Percentiles rank a stretch among this genome's conserved stretches.
Conservation (phyloP, 2,797 vertebrate species). For the Lates japonicus region DNA sequence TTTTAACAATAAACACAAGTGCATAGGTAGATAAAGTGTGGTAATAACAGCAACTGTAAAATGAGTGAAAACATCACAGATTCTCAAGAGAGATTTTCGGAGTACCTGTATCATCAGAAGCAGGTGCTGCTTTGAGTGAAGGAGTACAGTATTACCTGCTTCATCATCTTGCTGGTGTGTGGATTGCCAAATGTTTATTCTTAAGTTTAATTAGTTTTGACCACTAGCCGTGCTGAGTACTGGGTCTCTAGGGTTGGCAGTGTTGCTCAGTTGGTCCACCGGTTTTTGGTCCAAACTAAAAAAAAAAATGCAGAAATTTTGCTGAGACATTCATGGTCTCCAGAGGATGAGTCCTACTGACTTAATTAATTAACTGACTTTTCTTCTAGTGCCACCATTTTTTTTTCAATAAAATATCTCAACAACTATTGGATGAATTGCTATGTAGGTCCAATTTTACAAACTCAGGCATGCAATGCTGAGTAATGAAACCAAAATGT, state of each 20-base stretch:
- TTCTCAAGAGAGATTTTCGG: background rate
- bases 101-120: background rate
- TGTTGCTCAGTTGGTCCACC: background rate
- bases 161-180: background rate
- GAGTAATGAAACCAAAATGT: no score
- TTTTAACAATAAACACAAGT: slow-evolving; percentile 21
- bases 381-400: no score
- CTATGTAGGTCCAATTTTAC: no score
- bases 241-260: background rate
- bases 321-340: background rate
- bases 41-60: slow-evolving; percentile 10
- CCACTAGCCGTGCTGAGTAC: background rate
- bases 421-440: no score
- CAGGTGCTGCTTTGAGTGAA: slow-evolving; percentile 17
- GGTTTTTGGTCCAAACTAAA: background rate
- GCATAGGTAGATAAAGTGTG: slow-evolving; percentile 24
- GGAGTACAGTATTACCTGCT: background rate
- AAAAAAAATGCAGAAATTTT: background rate
- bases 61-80: background rate
- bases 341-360: background rate
- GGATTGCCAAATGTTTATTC: background rate
- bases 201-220: background rate
- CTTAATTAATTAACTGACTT: no score
- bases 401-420: background rate
- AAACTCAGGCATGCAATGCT: no score